Conservation (phyloP, 2,113 vertebrate species). For the Anoura caudifer region DNA sequence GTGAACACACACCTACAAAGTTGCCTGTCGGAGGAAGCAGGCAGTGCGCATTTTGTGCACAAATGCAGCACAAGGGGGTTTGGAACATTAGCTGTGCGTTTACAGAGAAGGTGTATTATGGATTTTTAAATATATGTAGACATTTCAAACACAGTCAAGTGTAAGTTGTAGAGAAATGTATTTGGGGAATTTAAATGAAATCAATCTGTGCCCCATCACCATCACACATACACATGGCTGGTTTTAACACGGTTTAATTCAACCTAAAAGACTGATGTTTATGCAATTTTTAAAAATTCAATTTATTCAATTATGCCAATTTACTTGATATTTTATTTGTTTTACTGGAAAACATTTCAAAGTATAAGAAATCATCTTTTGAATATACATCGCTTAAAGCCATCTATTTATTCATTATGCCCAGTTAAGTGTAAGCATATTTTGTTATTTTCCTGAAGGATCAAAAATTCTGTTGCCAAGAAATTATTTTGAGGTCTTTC, state of each 20-base stretch:
- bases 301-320: constrained; percentile 78
- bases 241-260: constrained; percentile 19
- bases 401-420: constrained; percentile 66
- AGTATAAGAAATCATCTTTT: constrained; percentile 64
- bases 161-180: constrained; percentile 33
- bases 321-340: constrained; percentile 79
- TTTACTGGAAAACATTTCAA: constrained; percentile 70
- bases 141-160: background rate
- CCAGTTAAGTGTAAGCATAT: constrained; percentile 74
- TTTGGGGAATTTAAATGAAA: constrained; percentile 10
- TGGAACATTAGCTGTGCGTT: constrained; percentile 61
- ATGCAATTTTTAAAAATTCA: constrained; percentile 17
- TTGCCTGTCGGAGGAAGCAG: constrained; percentile 81
- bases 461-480: constrained; percentile 81
- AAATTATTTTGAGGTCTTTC: constrained; percentile 82
- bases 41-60: constrained; percentile 75
- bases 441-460: constrained; percentile 79
- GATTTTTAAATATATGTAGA: background rate
- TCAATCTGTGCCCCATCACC: background rate
- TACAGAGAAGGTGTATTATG: constrained; percentile 47
- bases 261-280: constrained; percentile 22
- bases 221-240: background rate
- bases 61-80: constrained; percentile 65
- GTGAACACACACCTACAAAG: constrained; percentile 80
- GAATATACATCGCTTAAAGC: constrained; percentile 68